These are phyloP conservation scores for Leucozona laternaria DNA, from an alignment of 2,888 invertebrate genomes.

Conservation along the genomic window DNA sequence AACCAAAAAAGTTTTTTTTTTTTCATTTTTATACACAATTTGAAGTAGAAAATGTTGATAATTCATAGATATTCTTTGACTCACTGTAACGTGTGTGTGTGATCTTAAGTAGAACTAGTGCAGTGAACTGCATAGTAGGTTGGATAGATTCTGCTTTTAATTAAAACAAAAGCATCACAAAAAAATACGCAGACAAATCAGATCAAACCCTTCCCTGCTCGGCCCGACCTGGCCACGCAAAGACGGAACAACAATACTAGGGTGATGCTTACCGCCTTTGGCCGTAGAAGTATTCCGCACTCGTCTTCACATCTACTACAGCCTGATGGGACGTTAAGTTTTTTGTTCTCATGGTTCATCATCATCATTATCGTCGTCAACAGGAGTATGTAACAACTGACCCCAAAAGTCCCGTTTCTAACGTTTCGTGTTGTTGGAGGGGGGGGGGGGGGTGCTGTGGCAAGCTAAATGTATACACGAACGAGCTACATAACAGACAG, in stretches of 20 bases:
- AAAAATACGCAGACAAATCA: constrained; percentile 59
- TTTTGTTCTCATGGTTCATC: constrained; percentile 24
- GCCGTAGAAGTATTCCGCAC: constrained; percentile 30
- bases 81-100: not conserved
- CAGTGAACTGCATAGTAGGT: constrained; percentile 67
- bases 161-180: constrained; percentile 60
- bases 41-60: constrained; percentile 23
- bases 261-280: constrained; percentile 47
- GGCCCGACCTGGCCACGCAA: not conserved
- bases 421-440: not conserved
- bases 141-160: constrained; percentile 62
- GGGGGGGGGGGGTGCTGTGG: not conserved
- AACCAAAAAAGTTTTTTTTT: constrained; percentile 28
- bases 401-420: constrained; percentile 19
- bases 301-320: not conserved
- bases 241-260: constrained; percentile 24
- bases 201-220: not conserved
- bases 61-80: constrained; percentile 29
- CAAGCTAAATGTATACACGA: constrained; percentile 2
- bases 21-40: constrained; percentile 14
- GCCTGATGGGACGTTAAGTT: constrained; percentile 30
- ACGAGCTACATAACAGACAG: constrained; percentile 9
- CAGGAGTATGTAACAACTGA: constrained; percentile 16
- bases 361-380: constrained; percentile 33
- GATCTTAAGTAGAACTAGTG: constrained; percentile 20